phyloP scores from a whole-genome alignment of 2,888 invertebrate genomes.

The Dinocampus coccinellae region DNA sequence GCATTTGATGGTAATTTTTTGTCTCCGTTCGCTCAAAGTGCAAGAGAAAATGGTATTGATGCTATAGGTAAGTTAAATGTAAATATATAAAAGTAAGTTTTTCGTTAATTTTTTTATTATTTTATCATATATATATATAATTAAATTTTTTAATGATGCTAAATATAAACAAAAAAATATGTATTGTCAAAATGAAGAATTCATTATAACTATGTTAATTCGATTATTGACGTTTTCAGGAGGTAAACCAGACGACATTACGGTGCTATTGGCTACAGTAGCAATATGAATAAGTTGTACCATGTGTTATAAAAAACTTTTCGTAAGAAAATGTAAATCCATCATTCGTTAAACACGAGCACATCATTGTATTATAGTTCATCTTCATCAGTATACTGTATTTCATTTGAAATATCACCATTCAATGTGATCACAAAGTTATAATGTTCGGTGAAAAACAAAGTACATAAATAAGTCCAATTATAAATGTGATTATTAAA shows the following conservation, averaged over 20 bases:
- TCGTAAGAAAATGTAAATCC: no score
- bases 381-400: constrained; percentile 53
- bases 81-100: no score
- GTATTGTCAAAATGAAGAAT: no score
- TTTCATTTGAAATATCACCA: not conserved
- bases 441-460: not conserved
- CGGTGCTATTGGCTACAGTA: constrained; percentile 95
- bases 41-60: constrained; percentile 92
- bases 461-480: no score
- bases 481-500: not conserved
- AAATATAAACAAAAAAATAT: no score
- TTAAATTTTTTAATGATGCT: no score
- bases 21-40: constrained; percentile 96
- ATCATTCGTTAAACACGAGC: not conserved
- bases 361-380: constrained; percentile 67
- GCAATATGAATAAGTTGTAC: constrained; percentile 70
- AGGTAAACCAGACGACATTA: constrained; percentile 99
- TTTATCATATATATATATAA: no score
- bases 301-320: constrained; percentile 37
- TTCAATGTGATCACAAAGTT: not conserved
- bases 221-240: constrained; percentile 74
- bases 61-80: constrained; percentile 80
- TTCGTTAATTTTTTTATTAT: no score
- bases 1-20: constrained; percentile 95
- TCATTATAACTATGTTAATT: not conserved